phyloP scores from a whole-genome alignment of 1,140 invertebrate species.

The Halyomorpha halys region DNA sequence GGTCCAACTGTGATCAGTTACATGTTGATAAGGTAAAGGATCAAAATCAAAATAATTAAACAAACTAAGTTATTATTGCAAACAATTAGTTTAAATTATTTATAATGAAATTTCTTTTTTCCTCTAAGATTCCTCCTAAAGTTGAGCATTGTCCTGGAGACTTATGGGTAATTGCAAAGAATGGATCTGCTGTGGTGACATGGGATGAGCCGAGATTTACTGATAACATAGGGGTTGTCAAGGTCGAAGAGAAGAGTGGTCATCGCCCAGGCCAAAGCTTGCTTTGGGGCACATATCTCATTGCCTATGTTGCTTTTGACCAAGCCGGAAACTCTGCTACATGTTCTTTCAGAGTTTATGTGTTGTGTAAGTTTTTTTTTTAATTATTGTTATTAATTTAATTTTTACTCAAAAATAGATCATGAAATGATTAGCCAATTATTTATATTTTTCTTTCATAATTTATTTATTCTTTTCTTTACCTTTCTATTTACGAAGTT shows the following conservation, averaged over 20 bases:
- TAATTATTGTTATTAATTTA: background rate
- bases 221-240: conserved; percentile 72
- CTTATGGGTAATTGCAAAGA: conserved; percentile 85
- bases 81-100: no score
- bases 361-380: conserved; percentile 68
- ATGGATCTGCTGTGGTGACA: conserved; percentile 80
- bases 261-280: conserved; percentile 83
- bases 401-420: background rate
- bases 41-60: no score
- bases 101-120: background rate
- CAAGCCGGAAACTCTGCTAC: conserved; percentile 79
- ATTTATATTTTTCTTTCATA: background rate
- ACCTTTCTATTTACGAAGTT: no score
- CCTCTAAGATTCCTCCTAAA: conserved; percentile 55
- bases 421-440: background rate
- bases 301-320: conserved; percentile 89
- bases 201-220: conserved; percentile 90
- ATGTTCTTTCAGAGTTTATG: conserved; percentile 88
- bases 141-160: conserved; percentile 86
- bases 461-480: no score
- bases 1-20: conserved; percentile 70
- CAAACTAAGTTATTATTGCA: no score
- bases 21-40: conserved; percentile 63
- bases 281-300: conserved; percentile 83
- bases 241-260: conserved; percentile 73